Base-by-base conservation (phyloP, 2,888 invertebrate genomes). In the Acronicta leporina region DNA sequence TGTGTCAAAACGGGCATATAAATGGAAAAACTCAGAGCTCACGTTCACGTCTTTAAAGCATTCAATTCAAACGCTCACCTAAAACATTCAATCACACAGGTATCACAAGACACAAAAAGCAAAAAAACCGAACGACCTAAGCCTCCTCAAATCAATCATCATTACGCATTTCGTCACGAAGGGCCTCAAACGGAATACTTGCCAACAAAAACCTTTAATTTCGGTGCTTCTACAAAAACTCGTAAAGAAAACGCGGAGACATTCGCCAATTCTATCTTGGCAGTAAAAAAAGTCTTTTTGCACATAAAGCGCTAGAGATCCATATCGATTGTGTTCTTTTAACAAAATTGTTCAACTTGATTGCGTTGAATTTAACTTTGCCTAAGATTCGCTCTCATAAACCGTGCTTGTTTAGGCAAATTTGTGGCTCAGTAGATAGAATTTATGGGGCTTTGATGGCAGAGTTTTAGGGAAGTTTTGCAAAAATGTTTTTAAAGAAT, bases 211-310 rank as follows among this genome's bases (percentile, higher is more conserved):
- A 72, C 68, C 72, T 76, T 76, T 79, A 77, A 81, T 80, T 82
- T 69, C 57, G 46, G 60, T 70, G 72, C 68, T 65, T 66, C 59
- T 63, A 69, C 68, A 61, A 68, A 56, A 58, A 44, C 56, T 78
- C 81, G 77, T 86, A 85, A 85, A 84, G 80, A 81, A 78, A 79
- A 75, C 81, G 70, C 68, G 64, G 62, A 57, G 75, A 75, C 76
- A 80, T 82, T 81, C 60, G 35, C 68, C 73, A 77, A 81, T 82
- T 75, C 80, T 81, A 83, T 83, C 80, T 71, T 54, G 50, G 69
- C 78, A 75, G 80, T 82, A 83, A 83, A 79, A 80, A 30, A 82
- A 80, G 67, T 67, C 63, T 68, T 71, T 61, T 69, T 68, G 60
- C 69, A 75, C 73, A 69, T 79, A 80, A 79, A 82, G 74, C 51